phyloP scores from a whole-genome alignment of 1,140 invertebrate species.

The Plectrocnemia conspersa region DNA sequence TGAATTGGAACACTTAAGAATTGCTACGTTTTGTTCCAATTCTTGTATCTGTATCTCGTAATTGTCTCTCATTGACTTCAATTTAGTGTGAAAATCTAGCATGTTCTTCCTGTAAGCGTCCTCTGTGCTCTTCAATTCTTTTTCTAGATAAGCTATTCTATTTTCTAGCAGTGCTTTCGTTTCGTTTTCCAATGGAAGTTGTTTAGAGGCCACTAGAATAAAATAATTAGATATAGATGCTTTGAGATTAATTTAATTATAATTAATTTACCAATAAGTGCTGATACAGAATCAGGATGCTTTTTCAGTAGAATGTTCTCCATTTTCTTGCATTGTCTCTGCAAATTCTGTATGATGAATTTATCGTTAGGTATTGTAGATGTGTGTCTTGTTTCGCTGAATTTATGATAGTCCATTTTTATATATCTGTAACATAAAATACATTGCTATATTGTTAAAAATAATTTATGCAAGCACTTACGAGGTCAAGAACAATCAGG shows the following conservation, averaged over 20 bases:
- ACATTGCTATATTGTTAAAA: too few relatives aligned
- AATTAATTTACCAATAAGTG: constrained; percentile 55
- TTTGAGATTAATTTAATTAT: not conserved
- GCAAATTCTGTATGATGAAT: constrained; percentile 65
- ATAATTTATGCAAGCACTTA: too few relatives aligned
- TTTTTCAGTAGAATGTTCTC: constrained; percentile 70
- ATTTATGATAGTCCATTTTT: constrained; percentile 43
- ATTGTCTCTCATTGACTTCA: constrained; percentile 68
- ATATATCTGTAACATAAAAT: too few relatives aligned
- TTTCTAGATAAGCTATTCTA: constrained; percentile 62
- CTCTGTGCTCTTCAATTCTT: constrained; percentile 64
- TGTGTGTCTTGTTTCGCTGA: constrained; percentile 60
- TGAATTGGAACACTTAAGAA: constrained; percentile 53
- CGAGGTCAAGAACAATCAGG: too few relatives aligned
- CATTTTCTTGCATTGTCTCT: constrained; percentile 76
- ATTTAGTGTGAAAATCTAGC: constrained; percentile 64
- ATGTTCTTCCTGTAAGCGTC: constrained; percentile 63
- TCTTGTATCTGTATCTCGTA: constrained; percentile 70
- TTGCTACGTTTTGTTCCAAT: constrained; percentile 61
- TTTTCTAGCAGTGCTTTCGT: constrained; percentile 65
- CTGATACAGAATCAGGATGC: constrained; percentile 74
- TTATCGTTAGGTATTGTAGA: constrained; percentile 65
- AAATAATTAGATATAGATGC: constrained; percentile 17
- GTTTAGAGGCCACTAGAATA: constrained; percentile 52
- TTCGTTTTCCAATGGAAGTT: constrained; percentile 53